Percentiles rank a stretch among this genome's conserved stretches.
Conservation (phyloP, 1,140 invertebrate species). For the Copidosoma floridanum region DNA sequence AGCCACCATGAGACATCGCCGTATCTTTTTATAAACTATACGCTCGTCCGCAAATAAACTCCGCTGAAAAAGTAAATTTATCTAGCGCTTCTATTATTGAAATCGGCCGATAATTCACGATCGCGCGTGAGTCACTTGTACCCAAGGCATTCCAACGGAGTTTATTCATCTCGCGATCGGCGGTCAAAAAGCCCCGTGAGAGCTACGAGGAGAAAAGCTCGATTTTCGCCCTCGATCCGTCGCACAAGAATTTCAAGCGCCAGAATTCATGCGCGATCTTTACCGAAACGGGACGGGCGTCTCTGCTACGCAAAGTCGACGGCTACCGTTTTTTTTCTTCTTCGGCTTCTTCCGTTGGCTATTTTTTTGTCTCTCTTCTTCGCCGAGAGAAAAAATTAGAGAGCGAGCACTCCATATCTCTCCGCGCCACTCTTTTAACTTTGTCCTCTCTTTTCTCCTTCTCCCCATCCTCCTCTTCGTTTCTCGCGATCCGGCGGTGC, state of each 20-base stretch:
- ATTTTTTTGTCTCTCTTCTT: conserved; percentile 12
- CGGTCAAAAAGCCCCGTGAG: background rate
- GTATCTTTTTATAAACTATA: too few species aligned
- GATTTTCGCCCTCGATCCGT: background rate
- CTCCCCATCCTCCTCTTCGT: background rate
- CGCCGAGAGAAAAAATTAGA: background rate
- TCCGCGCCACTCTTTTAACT: conserved; percentile 23
- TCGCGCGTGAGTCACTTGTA: too few species aligned
- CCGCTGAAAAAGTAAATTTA: too few species aligned
- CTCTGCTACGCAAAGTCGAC: background rate
- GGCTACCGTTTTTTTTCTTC: background rate
- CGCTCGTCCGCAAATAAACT: too few species aligned
- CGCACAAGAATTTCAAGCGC: background rate
- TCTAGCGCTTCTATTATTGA: too few species aligned
- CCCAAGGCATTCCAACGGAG: too few species aligned
- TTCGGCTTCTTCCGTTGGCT: background rate
- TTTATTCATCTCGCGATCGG: too few species aligned
- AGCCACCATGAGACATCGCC: too few species aligned
- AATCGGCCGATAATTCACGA: too few species aligned
- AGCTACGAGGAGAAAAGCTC: background rate
- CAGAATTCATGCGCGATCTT: conserved; percentile 16
- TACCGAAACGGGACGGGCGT: background rate
- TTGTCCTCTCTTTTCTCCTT: conserved; percentile 5
- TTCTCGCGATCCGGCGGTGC: too few species aligned
- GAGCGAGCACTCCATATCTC: conserved; percentile 8